Base-by-base conservation (phyloP, 2,888 invertebrate species). In the Ochropacha duplaris region DNA sequence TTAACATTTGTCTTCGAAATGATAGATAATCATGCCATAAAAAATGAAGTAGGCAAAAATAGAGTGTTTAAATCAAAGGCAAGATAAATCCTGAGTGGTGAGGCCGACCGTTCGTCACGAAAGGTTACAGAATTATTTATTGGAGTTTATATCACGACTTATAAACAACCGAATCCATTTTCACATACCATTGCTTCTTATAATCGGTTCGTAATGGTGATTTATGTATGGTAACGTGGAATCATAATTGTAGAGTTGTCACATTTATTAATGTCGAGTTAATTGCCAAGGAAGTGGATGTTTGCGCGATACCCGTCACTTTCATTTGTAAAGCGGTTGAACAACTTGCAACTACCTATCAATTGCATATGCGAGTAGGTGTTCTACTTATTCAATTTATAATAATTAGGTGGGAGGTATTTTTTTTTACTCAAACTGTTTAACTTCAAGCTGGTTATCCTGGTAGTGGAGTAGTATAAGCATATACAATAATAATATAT, bases 101-200 rank as follows among this genome's bases (percentile, higher is more conserved):
- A 75, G 72, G 64, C 74, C 68, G 74, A 62, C 59, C 63, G 72
- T 64, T 78, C 78, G 74, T 83, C 83, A 82, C 81, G 81, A 83
- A 80, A 83, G 84, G 83, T 83, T 78, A 82, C 73, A 67, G 62
- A 64, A 73, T 80, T 81, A 79, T 81, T 83, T 81, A 82, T 83
- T 66, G 75, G 56, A 58, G 55, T 60, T 63, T 52, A 64, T 66
- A 74, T 80, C 82, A 81, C 81, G 82, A 80, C 67, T 70, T 58
- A 61, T 63, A 64, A 65, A 64, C 67, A 66, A 68, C 70, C 66
- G 60, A 71, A 76, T 71, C 69, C 68, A 66, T 1, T 66, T 66
- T 76, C 77, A 69, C 65, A 58, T 66, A 58, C 60, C 11, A 68
- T 66, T 69, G 67, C 64, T 59, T 62, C 61, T 60, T n/a, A 28